Conservation (phyloP, 2,888 invertebrate genomes). For the Drepana falcataria region DNA sequence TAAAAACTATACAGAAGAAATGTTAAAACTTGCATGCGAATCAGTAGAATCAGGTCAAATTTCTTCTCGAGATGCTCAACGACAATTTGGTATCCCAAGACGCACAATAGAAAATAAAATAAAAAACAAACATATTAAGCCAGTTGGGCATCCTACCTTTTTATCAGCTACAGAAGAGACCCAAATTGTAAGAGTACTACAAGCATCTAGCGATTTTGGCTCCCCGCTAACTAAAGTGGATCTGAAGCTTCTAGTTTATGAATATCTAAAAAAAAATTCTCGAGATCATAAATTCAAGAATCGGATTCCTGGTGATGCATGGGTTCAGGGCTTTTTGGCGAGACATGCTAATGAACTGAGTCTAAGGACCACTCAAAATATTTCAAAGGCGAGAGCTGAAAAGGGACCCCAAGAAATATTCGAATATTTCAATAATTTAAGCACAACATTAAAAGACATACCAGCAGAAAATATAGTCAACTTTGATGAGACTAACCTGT, state of each 20-base stretch:
- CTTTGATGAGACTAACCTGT: neutral
- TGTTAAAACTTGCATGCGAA: constrained; percentile 10
- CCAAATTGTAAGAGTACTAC: constrained; percentile 9
- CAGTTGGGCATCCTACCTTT: constrained; percentile 4
- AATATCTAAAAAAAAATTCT: constrained; percentile 4
- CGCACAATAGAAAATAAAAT: constrained; percentile 12
- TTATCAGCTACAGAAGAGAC: constrained; percentile 7
- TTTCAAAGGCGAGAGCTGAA: neutral
- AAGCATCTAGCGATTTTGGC: constrained; percentile 12
- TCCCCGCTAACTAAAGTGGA: constrained; percentile 10
- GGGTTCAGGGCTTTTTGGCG: no score
- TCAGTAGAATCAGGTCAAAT: constrained; percentile 9
- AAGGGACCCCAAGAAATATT: neutral
- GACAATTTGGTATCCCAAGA: constrained; percentile 12
- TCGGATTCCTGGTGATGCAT: neutral
- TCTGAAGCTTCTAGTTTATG: constrained; percentile 7
- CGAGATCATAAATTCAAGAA: constrained; percentile 4
- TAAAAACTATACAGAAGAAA: constrained; percentile 11
- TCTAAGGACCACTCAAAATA: no score
- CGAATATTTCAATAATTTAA: neutral
- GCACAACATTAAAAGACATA: neutral
- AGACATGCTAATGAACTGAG: no score
- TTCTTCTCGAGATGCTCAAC: constrained; percentile 6
- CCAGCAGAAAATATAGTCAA: neutral
- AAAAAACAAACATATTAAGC: constrained; percentile 6